Evolutionary conservation across 2,888 invertebrate genomes (phyloP), one percentile per base, ranked within the genome.

Genomic region (Drosophila emarginata): DNA sequence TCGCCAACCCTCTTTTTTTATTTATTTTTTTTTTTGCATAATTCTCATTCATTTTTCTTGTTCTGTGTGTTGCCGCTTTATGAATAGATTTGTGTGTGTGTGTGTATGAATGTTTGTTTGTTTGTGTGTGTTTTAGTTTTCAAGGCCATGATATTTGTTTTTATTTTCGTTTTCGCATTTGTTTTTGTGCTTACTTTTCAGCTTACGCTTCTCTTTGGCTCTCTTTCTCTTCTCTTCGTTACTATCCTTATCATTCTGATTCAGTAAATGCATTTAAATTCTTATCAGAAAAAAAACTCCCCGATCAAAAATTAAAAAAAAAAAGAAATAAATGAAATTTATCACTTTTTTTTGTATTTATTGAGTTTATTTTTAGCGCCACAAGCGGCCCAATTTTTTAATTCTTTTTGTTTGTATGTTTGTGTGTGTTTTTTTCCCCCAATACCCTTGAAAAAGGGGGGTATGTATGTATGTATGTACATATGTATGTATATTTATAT

Each of bases 101-200:
- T 60, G 26, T 45, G 52, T 62, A 51, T 62, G 21, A 50, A n/a
- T 54, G 61, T 61, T 40, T 61, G 58, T 69, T 50, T 66, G 21
- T 59, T 5, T 50, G 32, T 53, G 39, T 59, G 61, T 21, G 57
- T 67, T 68, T 69, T 79, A 81, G 72, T 72, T 80, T 81, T 82
- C 81, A 82, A 82, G 81, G 81, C 76, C 85, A 75, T 56, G 32
- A 74, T 74, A 67, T 61, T 78, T 83, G 80, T 79, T 64, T 78
- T 74, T 53, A 64, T 78, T 76, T 72, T 65, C 45, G 45, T 23
- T 28, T 67, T 63, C 45, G 57, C 51, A 50, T 70, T 58, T 67
- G 66, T 68, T 64, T 64, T 73, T 52, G 50, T 53, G 50, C 54
- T 50, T 66, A 32, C 56, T 32, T 61, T 28, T 60, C 9, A 11